These are phyloP conservation scores for Chaetodon trifascialis DNA, from an alignment of 2,113 vertebrate species.

Conservation along the genomic window DNA sequence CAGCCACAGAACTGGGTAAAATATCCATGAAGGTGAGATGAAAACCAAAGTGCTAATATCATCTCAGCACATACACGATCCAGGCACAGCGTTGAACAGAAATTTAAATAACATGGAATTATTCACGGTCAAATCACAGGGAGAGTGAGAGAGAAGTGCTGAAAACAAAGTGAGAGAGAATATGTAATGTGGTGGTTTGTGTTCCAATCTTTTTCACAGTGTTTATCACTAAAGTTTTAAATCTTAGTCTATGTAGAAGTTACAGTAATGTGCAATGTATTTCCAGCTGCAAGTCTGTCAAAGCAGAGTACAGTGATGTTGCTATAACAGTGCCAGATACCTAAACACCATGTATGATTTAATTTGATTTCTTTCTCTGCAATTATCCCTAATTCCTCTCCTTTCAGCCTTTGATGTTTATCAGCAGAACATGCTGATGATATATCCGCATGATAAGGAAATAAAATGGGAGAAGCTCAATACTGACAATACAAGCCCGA, in stretches of 20 bases:
- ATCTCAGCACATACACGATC: not conserved
- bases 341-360: constrained; percentile 57
- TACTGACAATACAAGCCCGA: constrained; percentile 59
- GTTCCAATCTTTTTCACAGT: not conserved
- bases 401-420: constrained; percentile 65
- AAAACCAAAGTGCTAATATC: constrained; percentile 8
- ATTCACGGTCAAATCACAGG: constrained; percentile 3
- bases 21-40: constrained; percentile 13
- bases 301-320: constrained; percentile 9
- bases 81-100: not conserved
- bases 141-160: not conserved
- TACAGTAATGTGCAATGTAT: not conserved
- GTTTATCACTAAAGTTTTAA: not conserved
- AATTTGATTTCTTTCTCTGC: constrained; percentile 57
- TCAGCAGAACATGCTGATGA: constrained; percentile 59
- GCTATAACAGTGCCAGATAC: constrained; percentile 14
- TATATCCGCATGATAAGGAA: constrained; percentile 61
- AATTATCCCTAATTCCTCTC: constrained; percentile 61
- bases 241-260: not conserved
- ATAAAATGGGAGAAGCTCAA: constrained; percentile 60
- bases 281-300: constrained; percentile 12
- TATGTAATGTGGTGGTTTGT: not conserved
- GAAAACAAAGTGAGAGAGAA: not conserved
- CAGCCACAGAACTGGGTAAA: not conserved
- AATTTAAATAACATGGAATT: not conserved